Base-by-base conservation (phyloP, 2,797 vertebrate genomes). In the Tapera naevia region DNA sequence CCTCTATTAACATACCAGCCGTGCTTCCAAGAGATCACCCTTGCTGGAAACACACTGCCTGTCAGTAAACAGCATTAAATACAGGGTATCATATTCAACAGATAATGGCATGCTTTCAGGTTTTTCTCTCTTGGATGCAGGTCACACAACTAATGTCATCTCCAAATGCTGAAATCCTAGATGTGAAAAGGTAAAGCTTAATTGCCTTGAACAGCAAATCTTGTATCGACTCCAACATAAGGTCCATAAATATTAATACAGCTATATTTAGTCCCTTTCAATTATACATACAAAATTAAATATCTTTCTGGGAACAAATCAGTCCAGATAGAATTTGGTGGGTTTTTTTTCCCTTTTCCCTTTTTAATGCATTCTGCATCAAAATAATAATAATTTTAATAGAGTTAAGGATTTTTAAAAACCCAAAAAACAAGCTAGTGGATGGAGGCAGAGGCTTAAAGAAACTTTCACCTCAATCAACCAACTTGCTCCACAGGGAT, bases 141-240 rank as follows among this genome's bases (percentile, higher is more conserved):
- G 88, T 95, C 95, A 94, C 91, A 96, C 83, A 82, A 27, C 93
- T 93, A 58, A 88, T 83, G 95, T 90, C 86, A 96, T 96, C 93
- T 95, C 88, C 67, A 82, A 95, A 89, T 2, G 39, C 89, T 50
- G 35, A 95, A 95, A 91, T 95, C 89, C 93, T 85, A 81, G 60
- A 95, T 91, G 94, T 80, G 88, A 94, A 94, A 97, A 96, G 95
- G 95, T 96, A 97, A 96, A 96, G 88, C 88, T 94, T 97, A 97
- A 97, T 96, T 96, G 95, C 91, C 95, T 93, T 91, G 90, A 95
- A 96, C 93, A 95, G 95, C 91, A 92, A 78, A 88, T 94, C 94
- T 88, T 86, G 91, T 94, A 96, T 92, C 94, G 90, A 94, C 86
- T 97, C 86, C 91, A 93, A 84, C 94, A 94, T 62, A 88, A 92